These are phyloP conservation scores for Scolopax bukidnonensis DNA, from an alignment of 2,797 vertebrate genomes.

Conservation along the genomic window DNA sequence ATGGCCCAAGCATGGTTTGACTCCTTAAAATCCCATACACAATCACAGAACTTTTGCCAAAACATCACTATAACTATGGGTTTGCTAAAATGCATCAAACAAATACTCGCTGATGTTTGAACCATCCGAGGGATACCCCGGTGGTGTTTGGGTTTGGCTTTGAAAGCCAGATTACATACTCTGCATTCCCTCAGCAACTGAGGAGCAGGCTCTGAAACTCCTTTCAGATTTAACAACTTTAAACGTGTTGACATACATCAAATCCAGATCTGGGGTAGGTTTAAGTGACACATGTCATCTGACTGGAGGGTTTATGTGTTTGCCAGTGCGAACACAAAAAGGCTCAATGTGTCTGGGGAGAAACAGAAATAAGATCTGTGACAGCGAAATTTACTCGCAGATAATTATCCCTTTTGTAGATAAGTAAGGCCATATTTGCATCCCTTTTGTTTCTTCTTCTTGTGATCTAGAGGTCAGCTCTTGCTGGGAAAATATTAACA, in stretches of 20 bases:
- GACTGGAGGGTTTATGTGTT: background rate
- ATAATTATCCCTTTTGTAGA: slow-evolving; percentile 17
- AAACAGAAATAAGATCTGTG: background rate
- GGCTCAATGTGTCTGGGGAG: slow-evolving; percentile 22
- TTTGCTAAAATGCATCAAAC: rapidly evolving
- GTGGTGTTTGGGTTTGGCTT: background rate
- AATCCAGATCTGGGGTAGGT: background rate
- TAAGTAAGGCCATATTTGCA: slow-evolving; percentile 11
- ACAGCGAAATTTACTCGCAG: background rate
- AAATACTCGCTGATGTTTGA: background rate
- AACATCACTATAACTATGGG: rapidly evolving
- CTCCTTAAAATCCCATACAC: rapidly evolving
- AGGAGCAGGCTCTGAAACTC: background rate
- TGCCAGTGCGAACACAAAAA: slow-evolving; percentile 33
- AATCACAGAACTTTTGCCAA: rapidly evolving
- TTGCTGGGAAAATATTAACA: slow-evolving; percentile 30
- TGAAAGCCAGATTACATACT: background rate
- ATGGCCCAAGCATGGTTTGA: rapidly evolving
- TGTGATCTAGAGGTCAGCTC: background rate
- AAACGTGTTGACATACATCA: slow-evolving; percentile 29
- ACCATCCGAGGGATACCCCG: background rate
- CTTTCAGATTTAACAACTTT: background rate
- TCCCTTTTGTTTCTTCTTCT: slow-evolving; percentile 16
- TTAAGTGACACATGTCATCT: slow-evolving; percentile 49
- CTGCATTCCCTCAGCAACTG: background rate